Conservation (phyloP, 1,140 invertebrate species). For the Penaeus chinensis region DNA sequence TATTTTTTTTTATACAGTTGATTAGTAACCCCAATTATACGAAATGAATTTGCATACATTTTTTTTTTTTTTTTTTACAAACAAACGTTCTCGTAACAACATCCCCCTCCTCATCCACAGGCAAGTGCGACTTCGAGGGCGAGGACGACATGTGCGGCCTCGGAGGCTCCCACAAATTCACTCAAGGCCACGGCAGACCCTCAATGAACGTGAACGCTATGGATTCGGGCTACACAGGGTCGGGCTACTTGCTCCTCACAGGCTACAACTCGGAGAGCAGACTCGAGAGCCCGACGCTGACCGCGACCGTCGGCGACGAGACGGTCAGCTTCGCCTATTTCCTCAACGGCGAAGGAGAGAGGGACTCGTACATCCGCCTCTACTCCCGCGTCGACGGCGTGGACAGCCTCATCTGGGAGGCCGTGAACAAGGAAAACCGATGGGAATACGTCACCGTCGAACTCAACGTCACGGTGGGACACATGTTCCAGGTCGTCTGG, state of each 20-base stretch:
- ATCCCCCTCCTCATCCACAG: neutral
- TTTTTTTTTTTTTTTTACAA: too few relatives aligned
- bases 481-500: neutral
- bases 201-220: neutral
- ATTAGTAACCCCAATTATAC: too few relatives aligned
- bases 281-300: neutral
- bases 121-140: neutral
- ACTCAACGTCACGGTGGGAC: neutral
- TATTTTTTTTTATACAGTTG: too few relatives aligned
- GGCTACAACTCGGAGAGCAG: slow-evolving; percentile 8
- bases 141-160: neutral
- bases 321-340: neutral
- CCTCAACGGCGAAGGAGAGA: neutral
- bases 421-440: neutral
- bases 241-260: neutral
- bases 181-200: neutral
- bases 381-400: neutral
- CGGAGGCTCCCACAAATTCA: neutral
- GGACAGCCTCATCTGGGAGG: neutral
- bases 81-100: too few relatives aligned
- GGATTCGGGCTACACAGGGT: slow-evolving; percentile 1
- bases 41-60: too few relatives aligned
- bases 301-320: neutral
- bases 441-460: neutral
- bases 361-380: neutral